phyloP scores from a whole-genome alignment of 92 coral and sea anemone species.

The Meandrina meandrites region DNA sequence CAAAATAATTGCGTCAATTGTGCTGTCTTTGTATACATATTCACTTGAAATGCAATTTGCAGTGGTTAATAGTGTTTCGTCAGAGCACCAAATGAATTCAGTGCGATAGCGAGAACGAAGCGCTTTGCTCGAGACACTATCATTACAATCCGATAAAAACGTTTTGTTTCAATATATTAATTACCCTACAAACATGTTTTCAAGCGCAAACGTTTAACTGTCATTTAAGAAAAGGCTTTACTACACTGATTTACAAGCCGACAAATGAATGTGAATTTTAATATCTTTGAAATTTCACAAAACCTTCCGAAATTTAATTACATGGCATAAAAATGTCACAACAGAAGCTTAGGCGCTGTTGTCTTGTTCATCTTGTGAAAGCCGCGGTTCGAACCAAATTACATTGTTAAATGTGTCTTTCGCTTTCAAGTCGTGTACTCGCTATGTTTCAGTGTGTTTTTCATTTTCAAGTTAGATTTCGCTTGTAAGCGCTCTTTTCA shows the following conservation, averaged over 20 bases:
- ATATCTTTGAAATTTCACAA: conserved; percentile 45
- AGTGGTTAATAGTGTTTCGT: conserved; percentile 39
- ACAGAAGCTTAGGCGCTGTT: conserved; percentile 8
- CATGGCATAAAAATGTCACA: conserved; percentile 22
- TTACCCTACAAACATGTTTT: neutral
- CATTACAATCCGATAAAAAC: conserved; percentile 17
- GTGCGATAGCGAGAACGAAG: neutral
- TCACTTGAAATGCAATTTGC: conserved; percentile 81
- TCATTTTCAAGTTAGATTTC: conserved; percentile 31
- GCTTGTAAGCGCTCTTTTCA: conserved; percentile 8
- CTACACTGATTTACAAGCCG: conserved; percentile 16
- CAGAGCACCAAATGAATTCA: conserved; percentile 40
- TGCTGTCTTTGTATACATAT: conserved; percentile 67
- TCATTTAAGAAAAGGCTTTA: conserved; percentile 6
- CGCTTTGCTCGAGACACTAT: conserved; percentile 13
- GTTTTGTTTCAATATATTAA: conserved; percentile 26
- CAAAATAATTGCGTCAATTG: conserved; percentile 78
- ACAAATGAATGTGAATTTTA: conserved; percentile 35
- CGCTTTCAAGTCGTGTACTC: conserved; percentile 2
- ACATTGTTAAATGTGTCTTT: neutral
- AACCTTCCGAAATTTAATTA: conserved; percentile 54
- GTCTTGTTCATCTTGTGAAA: conserved; percentile 5
- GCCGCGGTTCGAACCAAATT: conserved; percentile 7
- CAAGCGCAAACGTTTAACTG: conserved; percentile 3
- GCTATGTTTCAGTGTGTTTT: neutral